These are phyloP conservation scores for Zapus hudsonius DNA, from an alignment of 2,113 vertebrate species.

Conservation along the genomic window DNA sequence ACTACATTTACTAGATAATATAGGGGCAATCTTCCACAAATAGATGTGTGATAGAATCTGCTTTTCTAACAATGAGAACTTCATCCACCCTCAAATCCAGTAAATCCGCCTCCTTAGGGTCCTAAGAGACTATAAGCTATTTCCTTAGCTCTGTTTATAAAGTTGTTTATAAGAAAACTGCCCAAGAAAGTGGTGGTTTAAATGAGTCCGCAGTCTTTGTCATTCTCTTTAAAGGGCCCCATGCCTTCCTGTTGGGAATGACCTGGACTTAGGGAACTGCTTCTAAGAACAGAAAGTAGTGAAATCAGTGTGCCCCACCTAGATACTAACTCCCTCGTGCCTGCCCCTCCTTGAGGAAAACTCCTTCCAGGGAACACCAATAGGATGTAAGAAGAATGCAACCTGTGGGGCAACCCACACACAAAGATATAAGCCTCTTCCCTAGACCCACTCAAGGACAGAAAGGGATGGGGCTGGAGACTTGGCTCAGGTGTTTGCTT, in stretches of 20 bases:
- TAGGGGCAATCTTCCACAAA: not conserved
- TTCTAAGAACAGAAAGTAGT: not conserved
- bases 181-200: not conserved
- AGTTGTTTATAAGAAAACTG: not conserved
- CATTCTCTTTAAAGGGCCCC: not conserved
- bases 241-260: not conserved
- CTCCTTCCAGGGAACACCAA: not conserved
- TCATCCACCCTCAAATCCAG: not conserved
- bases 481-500: too few species aligned
- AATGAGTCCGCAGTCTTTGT: not conserved
- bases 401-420: accelerated
- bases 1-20: not conserved
- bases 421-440: not conserved
- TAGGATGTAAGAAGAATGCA: accelerated
- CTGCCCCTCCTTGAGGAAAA: accelerated
- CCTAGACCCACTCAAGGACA: not conserved
- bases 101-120: not conserved
- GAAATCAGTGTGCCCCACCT: not conserved
- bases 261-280: not conserved
- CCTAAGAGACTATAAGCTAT: not conserved
- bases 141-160: not conserved
- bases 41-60: not conserved
- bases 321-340: not conserved
- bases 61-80: not conserved
- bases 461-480: too few species aligned